Percentiles rank a stretch among this genome's conserved stretches.
These are phyloP conservation scores for Hippoglossus hippoglossus DNA, from an alignment of 2,797 vertebrate species.

Conservation along the genomic window DNA sequence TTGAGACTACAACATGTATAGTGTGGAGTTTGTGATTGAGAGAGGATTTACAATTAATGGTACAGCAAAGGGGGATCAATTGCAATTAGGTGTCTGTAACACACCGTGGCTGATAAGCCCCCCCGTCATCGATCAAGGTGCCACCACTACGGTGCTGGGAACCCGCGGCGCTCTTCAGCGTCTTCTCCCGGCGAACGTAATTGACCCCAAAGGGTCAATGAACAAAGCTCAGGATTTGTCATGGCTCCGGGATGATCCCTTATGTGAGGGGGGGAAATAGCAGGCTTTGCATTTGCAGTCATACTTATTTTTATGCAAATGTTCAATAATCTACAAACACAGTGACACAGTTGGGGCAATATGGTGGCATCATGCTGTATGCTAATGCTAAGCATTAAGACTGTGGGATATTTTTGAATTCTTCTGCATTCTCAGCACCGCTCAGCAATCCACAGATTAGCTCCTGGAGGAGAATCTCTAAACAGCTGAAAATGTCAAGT, in stretches of 20 bases:
- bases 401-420: constrained; percentile 44
- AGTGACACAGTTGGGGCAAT: constrained; percentile 48
- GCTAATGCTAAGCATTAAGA: constrained; percentile 51
- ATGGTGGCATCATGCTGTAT: constrained; percentile 35
- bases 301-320: constrained; percentile 71
- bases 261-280: constrained; percentile 26
- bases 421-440: constrained; percentile 51
- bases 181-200: constrained; percentile 65
- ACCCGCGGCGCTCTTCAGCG: constrained; percentile 47
- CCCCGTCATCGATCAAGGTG: constrained; percentile 76
- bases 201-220: constrained; percentile 78
- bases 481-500: constrained; percentile 44
- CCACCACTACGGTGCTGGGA: constrained; percentile 49
- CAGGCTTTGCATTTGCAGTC: constrained; percentile 53
- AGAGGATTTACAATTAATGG: constrained; percentile 83
- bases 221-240: constrained; percentile 68
- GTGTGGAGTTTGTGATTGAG: constrained; percentile 68
- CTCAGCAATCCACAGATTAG: constrained; percentile 63
- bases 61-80: constrained; percentile 80
- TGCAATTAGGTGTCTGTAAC: constrained; percentile 85
- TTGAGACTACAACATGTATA: constrained; percentile 60
- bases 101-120: constrained; percentile 81
- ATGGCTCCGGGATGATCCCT: constrained; percentile 53
- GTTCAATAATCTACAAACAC: constrained; percentile 58
- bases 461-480: constrained; percentile 29